Evolutionary conservation across 2,797 vertebrate species (phyloP).

Genomic region (Sandelia bainsii): DNA sequence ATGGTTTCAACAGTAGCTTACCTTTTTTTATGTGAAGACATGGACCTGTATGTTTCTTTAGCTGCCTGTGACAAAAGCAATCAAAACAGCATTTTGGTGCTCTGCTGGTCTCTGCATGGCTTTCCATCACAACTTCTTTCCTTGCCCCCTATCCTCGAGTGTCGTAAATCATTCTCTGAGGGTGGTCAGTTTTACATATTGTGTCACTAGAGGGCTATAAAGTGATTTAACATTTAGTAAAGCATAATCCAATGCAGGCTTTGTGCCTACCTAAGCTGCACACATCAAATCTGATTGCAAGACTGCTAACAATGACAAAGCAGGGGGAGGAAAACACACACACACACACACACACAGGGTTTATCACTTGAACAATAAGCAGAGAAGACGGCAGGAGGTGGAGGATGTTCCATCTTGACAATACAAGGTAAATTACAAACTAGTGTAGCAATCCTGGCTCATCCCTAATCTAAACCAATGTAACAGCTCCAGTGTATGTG

Average conservation of each 20-base stretch:
- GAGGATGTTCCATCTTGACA: slow-evolving; percentile 70
- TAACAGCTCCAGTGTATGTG: slow-evolving; percentile 38
- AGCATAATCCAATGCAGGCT: slow-evolving; percentile 84
- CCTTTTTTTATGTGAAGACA: slow-evolving; percentile 56
- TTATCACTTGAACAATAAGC: slow-evolving; percentile 74
- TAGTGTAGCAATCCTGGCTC: slow-evolving; percentile 45
- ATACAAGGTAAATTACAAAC: slow-evolving; percentile 76
- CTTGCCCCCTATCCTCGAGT: slow-evolving; percentile 46
- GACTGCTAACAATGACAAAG: slow-evolving; percentile 75
- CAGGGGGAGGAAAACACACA: slow-evolving; percentile 59
- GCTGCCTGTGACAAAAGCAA: slow-evolving; percentile 67
- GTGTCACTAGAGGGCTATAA: slow-evolving; percentile 86
- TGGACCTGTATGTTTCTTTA: slow-evolving; percentile 46
- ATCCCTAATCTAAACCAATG: slow-evolving; percentile 59
- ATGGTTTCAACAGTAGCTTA: slow-evolving; percentile 63
- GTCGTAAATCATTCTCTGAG: slow-evolving; percentile 81
- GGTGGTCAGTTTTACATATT: slow-evolving; percentile 89
- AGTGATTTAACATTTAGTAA: slow-evolving; percentile 87
- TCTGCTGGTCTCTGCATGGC: slow-evolving; percentile 14
- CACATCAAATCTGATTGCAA: slow-evolving; percentile 86
- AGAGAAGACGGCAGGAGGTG: slow-evolving; percentile 71
- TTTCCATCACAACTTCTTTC: slow-evolving; percentile 34
- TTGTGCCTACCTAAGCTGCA: slow-evolving; percentile 84
- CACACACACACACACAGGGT: slow-evolving; percentile 18
- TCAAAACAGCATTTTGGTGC: slow-evolving; percentile 61